Evolutionary conservation across 2,113 vertebrate genomes (phyloP), one percentile per base, ranked within the genome.

Genomic region (Nerophis lumbriciformis): DNA sequence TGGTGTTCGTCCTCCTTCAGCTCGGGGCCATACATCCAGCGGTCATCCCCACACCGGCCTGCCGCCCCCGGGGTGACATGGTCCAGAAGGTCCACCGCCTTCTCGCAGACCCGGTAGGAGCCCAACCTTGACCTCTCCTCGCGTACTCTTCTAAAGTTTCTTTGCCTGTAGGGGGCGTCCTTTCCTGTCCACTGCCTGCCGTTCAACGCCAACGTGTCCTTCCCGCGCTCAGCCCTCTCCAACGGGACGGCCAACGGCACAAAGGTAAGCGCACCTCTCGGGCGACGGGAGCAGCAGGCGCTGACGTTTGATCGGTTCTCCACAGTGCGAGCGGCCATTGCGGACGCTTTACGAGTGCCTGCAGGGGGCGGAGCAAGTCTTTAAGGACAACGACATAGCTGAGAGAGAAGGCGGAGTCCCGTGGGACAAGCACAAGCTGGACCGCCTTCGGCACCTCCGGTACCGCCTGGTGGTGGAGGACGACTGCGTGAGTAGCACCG

Each of bases 161-260:
- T 38, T 38, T 6, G 8, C 53, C 53, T 5, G 5, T 11, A 56
- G 53, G 53, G n/a, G 15, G 8, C 53, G 37, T 6, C 4, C 10
- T 56, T 56, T 56, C 37, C 53, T 16, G 53, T 16, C 36, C 36
- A 11, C 14, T 56, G 53, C 53, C 37, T 56, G 15, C 53, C 53
- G 8, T 39, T 16, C 9, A 56, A 56, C 8, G n/a, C 5, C 53
- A 38, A 56, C 9, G 53, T 12, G 13, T 39, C 53, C n/a, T 39
- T 56, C 7, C 53, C 53, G 11, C 36, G 15, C 1, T 4, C 15
- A 2, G 37, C 53, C 53, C 9, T 56, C 37, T 4, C 53, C 36
- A 39, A 56, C n/a, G 8, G 8, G 4, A 39, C 53, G 10, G 8
- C 53, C 36, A 39, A 56, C n/a, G 5, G 15, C 14, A 39, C 53